These are phyloP conservation scores for Aphidius gifuensis DNA, from an alignment of 1,140 invertebrate species.

Conservation along the genomic window DNA sequence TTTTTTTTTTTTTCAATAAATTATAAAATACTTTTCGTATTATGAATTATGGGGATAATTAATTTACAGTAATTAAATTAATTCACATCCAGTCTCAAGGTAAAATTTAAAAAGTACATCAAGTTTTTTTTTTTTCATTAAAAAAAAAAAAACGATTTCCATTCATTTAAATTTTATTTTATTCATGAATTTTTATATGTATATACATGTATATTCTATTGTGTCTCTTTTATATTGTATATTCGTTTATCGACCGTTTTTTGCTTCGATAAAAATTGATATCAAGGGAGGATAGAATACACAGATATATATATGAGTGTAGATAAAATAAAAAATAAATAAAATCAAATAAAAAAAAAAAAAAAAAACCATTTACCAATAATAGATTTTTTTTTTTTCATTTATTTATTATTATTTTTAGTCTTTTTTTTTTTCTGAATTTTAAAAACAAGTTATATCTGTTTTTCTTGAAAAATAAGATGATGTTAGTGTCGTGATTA, in stretches of 20 bases:
- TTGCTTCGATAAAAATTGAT: conserved; percentile 10
- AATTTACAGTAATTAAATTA: no score
- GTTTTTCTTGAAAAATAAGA: conserved; percentile 2
- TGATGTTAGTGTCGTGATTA: not conserved
- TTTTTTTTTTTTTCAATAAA: no score
- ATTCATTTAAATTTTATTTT: no score
- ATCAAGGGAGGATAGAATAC: not conserved
- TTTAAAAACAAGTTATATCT: no score
- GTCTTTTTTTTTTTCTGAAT: not conserved
- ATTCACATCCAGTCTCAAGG: no score
- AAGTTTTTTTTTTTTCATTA: no score
- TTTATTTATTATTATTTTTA: no score
- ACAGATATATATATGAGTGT: not conserved
- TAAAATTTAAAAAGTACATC: no score
- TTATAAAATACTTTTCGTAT: no score
- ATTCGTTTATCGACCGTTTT: conserved; percentile 11
- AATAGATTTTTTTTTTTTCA: not conserved
- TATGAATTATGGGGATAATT: no score
- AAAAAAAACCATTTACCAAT: not conserved
- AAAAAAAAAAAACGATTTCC: no score
- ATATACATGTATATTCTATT: conserved; percentile 4
- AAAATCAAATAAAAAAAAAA: no score
- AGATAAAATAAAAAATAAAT: conserved; percentile 1
- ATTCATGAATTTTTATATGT: not conserved
- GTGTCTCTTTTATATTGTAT: not conserved